Conservation (phyloP, 2,113 vertebrate genomes). For the Chaetodon trifascialis region DNA sequence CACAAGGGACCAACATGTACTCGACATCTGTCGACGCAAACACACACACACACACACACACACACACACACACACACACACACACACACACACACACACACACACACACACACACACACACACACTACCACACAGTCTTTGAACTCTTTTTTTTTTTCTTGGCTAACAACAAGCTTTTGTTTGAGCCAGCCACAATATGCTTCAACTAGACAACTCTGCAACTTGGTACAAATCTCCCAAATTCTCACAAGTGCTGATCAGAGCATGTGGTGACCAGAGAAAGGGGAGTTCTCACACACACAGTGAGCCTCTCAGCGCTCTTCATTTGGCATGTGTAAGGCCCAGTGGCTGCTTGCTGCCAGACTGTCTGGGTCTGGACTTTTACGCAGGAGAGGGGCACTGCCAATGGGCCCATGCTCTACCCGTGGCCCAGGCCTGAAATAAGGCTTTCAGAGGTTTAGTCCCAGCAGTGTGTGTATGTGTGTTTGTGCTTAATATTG, state of each 20-base stretch:
- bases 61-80: slow-evolving; percentile 10
- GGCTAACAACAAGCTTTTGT: slow-evolving; percentile 75
- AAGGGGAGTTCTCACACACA: slow-evolving; percentile 49
- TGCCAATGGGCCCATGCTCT: slow-evolving; percentile 66
- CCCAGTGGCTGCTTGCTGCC: slow-evolving; percentile 66
- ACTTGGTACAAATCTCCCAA: slow-evolving; percentile 68
- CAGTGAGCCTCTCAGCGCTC: slow-evolving; percentile 65
- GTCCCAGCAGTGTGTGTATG: slow-evolving; percentile 51
- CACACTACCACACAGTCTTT: slow-evolving; percentile 35
- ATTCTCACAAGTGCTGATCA: slow-evolving; percentile 70
- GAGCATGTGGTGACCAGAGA: slow-evolving; percentile 73
- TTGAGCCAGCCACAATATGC: slow-evolving; percentile 60
- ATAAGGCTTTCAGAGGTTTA: slow-evolving; percentile 71
- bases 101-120: slow-evolving; percentile 27
- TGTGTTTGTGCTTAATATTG: slow-evolving; percentile 53
- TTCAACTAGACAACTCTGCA: slow-evolving; percentile 70
- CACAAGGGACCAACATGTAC: slow-evolving; percentile 74
- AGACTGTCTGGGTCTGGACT: slow-evolving; percentile 70
- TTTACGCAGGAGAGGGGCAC: slow-evolving; percentile 68
- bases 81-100: slow-evolving; percentile 12
- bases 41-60: slow-evolving; percentile 31
- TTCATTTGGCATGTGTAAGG: slow-evolving; percentile 72
- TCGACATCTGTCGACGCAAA: slow-evolving; percentile 79
- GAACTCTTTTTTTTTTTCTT: slow-evolving; percentile 65
- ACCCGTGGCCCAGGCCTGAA: slow-evolving; percentile 73